Evolutionary conservation across 2,797 vertebrate genomes (phyloP).

Genomic region (Falco columbarius): DNA sequence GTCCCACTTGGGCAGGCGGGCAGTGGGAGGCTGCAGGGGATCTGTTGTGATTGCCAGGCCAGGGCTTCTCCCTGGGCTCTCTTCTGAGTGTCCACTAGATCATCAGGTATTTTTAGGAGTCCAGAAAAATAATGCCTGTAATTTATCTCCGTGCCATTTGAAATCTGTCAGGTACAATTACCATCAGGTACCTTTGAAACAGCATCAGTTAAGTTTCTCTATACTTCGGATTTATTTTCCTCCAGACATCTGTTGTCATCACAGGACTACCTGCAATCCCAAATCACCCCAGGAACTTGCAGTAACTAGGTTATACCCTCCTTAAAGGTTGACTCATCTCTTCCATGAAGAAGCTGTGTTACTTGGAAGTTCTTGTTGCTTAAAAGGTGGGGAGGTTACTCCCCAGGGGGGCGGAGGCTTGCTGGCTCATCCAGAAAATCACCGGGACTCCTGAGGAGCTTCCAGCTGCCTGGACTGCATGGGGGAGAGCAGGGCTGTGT

Average conservation of each 20-base stretch:
- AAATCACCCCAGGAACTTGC: background rate
- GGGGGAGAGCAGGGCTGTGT: background rate
- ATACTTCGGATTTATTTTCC: background rate
- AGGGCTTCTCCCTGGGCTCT: background rate
- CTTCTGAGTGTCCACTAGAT: background rate
- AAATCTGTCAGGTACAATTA: background rate
- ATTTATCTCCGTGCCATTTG: background rate
- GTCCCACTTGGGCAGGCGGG: background rate
- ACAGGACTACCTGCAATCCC: background rate
- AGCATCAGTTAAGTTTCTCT: background rate
- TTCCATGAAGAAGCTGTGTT: background rate
- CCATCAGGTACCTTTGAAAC: background rate
- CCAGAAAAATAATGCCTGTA: background rate
- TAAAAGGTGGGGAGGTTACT: background rate
- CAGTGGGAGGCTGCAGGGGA: background rate
- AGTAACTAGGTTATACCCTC: background rate
- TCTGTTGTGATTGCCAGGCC: background rate
- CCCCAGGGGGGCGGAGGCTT: background rate
- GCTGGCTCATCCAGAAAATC: background rate
- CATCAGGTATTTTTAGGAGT: background rate
- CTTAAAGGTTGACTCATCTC: background rate
- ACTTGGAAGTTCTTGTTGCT: background rate
- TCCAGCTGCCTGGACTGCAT: fast-evolving
- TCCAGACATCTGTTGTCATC: background rate
- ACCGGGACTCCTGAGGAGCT: background rate